phyloP scores from a whole-genome alignment of 2,888 invertebrate species.

The Nephrocerus scutellatus region DNA sequence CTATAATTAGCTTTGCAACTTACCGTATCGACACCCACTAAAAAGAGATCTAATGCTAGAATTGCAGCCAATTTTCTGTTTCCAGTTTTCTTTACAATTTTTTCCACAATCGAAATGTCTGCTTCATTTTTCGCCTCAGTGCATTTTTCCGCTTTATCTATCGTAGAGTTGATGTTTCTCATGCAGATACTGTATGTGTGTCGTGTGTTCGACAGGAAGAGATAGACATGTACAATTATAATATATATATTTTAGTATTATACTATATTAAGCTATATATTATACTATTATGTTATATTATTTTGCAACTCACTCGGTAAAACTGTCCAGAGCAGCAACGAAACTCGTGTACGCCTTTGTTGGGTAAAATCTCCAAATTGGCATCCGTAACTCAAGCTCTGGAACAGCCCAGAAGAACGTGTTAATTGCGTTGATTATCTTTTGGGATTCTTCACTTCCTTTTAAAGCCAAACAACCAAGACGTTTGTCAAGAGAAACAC shows the following conservation, averaged over 20 bases:
- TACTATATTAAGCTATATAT: no score
- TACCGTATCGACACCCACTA: constrained; percentile 75
- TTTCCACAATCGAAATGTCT: constrained; percentile 53
- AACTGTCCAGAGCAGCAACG: constrained; percentile 63
- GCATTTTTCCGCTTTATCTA: constrained; percentile 47
- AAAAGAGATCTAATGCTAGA: constrained; percentile 66
- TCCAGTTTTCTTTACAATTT: constrained; percentile 52
- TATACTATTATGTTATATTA: no score
- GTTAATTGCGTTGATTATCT: constrained; percentile 71
- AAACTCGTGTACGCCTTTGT: constrained; percentile 66
- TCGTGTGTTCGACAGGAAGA: neutral
- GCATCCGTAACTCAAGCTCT: constrained; percentile 65
- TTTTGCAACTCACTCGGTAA: constrained; percentile 56
- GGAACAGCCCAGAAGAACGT: constrained; percentile 71
- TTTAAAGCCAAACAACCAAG: constrained; percentile 63
- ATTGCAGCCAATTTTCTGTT: constrained; percentile 60
- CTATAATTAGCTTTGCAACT: constrained; percentile 21
- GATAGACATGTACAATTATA: no score
- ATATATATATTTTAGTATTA: no score
- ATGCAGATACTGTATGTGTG: constrained; percentile 50
- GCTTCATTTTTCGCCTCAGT: constrained; percentile 41
- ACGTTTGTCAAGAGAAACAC: constrained; percentile 73
- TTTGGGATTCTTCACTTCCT: constrained; percentile 59
- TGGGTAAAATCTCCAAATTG: constrained; percentile 66
- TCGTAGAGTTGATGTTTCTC: constrained; percentile 52